Conservation (phyloP, 2,888 invertebrate genomes). For the Eueremaeus valkanovi region DNA sequence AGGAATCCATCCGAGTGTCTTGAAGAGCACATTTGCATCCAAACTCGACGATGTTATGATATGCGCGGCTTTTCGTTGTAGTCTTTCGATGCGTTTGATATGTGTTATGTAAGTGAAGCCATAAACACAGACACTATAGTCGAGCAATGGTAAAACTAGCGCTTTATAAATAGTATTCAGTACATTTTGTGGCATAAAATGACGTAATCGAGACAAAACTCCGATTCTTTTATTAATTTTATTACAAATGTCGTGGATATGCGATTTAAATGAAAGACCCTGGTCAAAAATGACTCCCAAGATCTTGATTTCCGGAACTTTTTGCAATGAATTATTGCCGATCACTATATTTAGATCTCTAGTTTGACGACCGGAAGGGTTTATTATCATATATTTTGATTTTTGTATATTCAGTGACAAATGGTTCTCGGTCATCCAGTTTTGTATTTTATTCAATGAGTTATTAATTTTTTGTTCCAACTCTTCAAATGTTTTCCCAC, state of each 20-base stretch:
- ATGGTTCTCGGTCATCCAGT: too few species aligned
- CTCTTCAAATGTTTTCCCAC: too few species aligned
- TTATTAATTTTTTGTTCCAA: too few species aligned
- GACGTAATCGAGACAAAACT: background rate
- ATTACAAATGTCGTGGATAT: background rate
- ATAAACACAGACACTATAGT: background rate
- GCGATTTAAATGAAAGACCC: background rate
- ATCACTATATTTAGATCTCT: too few species aligned
- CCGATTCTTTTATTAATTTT: background rate
- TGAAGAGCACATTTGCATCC: background rate
- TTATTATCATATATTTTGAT: too few species aligned
- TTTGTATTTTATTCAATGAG: too few species aligned
- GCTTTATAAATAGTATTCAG: background rate
- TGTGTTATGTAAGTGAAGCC: background rate
- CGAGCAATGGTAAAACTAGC: background rate
- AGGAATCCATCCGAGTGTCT: background rate
- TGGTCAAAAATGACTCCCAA: background rate
- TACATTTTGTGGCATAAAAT: background rate
- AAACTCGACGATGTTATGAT: background rate
- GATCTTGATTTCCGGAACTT: background rate
- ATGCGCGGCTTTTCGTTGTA: background rate
- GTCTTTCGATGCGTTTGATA: background rate
- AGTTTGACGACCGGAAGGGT: too few species aligned
- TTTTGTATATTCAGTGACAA: too few species aligned
- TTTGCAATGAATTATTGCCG: background rate